A percentile compares a stretch with the other conserved stretches of the same genome.
phyloP scores from a whole-genome alignment of 2,797 vertebrate genomes.

The Ataeniobius toweri region DNA sequence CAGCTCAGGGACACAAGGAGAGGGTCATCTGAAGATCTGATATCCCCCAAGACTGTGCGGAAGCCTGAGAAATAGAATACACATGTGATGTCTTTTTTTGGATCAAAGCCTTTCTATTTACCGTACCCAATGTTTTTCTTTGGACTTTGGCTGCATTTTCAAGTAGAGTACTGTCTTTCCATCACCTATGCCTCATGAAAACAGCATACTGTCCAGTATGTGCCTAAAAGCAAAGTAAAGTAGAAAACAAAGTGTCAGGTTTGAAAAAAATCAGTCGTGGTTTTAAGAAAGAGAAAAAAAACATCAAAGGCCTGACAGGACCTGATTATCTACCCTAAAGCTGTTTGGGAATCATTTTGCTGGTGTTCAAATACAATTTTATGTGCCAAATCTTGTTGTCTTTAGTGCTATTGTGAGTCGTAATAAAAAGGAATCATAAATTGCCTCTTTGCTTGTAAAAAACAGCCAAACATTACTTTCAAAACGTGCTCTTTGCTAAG shows the following conservation, averaged over 20 bases:
- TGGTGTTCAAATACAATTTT: background rate
- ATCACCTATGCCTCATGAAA: background rate
- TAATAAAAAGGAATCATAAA: background rate
- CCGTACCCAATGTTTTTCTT: background rate
- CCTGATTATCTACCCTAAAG: background rate
- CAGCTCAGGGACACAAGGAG: constrained; percentile 50
- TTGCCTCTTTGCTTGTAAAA: background rate
- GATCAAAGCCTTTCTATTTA: constrained; percentile 55
- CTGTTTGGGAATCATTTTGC: background rate
- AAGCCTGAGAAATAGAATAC: constrained; percentile 75
- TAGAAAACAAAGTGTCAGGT: background rate
- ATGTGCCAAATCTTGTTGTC: background rate
- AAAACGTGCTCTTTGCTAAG: background rate
- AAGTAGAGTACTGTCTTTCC: background rate
- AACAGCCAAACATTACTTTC: background rate
- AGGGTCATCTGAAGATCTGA: constrained; percentile 76
- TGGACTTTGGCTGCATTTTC: background rate
- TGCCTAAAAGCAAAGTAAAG: background rate
- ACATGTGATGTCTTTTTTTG: constrained; percentile 81
- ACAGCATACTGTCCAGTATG: background rate
- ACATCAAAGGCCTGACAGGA: background rate
- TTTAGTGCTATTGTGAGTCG: background rate
- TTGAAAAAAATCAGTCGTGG: background rate
- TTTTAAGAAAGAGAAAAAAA: background rate
- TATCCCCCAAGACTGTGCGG: constrained; percentile 70